Percentiles rank a stretch among this genome's conserved stretches.
Evolutionary conservation across 2,113 vertebrate genomes (phyloP).

Genomic region (Cichladusa arquata): DNA sequence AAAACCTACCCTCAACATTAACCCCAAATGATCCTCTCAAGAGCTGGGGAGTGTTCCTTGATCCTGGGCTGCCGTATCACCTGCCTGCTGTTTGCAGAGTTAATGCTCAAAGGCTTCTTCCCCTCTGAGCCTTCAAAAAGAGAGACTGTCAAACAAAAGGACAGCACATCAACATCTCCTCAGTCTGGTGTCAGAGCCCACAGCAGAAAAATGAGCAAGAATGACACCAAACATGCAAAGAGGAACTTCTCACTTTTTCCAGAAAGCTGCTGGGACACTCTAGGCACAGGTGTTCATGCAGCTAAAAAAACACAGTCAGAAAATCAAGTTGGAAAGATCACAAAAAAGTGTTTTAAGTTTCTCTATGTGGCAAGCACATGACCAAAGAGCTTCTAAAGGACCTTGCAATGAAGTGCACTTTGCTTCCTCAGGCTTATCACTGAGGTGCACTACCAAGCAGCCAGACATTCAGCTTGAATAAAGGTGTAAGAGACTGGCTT

Average conservation of each 20-base stretch:
- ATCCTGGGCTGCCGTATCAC: not conserved
- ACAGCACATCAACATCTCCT: not conserved
- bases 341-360: not conserved
- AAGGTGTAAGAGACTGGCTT: not conserved
- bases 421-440: not conserved
- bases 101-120: not conserved
- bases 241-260: not conserved
- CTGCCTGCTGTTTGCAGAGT: not conserved
- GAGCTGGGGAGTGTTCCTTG: not conserved
- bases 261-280: not conserved
- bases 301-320: not conserved
- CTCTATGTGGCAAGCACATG: not conserved
- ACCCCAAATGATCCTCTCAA: not conserved
- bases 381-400: not conserved
- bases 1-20: constrained; percentile 42
- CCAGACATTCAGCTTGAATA: not conserved
- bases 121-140: constrained; percentile 23
- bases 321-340: not conserved
- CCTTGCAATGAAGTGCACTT: not conserved
- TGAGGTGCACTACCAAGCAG: not conserved
- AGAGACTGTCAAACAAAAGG: not conserved
- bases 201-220: not conserved
- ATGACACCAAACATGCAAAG: not conserved
- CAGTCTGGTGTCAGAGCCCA: not conserved
- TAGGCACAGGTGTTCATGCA: not conserved